phyloP scores from a whole-genome alignment of 2,888 invertebrate genomes.

The Drosophila sordidula region DNA sequence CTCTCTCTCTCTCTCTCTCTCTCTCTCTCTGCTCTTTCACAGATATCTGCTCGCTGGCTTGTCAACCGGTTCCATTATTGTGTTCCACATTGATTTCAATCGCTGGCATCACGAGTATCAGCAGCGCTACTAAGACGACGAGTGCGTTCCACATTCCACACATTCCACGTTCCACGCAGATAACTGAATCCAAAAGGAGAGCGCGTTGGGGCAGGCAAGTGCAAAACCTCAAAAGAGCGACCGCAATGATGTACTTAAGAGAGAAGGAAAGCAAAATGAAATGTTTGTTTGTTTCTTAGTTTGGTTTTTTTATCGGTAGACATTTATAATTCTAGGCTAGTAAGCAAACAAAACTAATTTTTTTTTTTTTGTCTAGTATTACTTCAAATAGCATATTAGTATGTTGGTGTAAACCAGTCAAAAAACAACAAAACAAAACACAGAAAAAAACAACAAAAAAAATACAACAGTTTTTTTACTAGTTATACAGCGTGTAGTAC shows the following conservation, averaged over 20 bases:
- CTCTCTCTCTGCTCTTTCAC: conserved; percentile 2
- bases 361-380: conserved; percentile 73
- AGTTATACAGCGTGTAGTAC: conserved; percentile 52
- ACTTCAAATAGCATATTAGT: conserved; percentile 66
- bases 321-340: conserved; percentile 72
- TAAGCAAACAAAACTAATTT: conserved; percentile 54
- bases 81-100: conserved; percentile 99
- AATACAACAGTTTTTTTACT: conserved; percentile 55
- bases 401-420: conserved; percentile 64
- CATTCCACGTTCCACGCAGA: conserved; percentile 4
- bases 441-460: conserved; percentile 8
- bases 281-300: conserved; percentile 39
- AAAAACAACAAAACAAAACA: conserved; percentile 17
- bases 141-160: conserved; percentile 20
- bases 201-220: conserved; percentile 45
- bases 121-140: conserved; percentile 90
- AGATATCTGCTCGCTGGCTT: conserved; percentile 98
- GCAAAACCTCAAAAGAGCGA: background rate
- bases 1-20: background rate
- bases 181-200: conserved; percentile 16
- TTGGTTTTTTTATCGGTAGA: conserved; percentile 60
- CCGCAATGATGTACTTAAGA: conserved; percentile 23
- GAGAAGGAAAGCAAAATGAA: background rate
- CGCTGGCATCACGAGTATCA: conserved; percentile 98
- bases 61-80: conserved; percentile 98